Base-by-base conservation (phyloP, 1,140 invertebrate species). In the Sycophaga agraensis region DNA sequence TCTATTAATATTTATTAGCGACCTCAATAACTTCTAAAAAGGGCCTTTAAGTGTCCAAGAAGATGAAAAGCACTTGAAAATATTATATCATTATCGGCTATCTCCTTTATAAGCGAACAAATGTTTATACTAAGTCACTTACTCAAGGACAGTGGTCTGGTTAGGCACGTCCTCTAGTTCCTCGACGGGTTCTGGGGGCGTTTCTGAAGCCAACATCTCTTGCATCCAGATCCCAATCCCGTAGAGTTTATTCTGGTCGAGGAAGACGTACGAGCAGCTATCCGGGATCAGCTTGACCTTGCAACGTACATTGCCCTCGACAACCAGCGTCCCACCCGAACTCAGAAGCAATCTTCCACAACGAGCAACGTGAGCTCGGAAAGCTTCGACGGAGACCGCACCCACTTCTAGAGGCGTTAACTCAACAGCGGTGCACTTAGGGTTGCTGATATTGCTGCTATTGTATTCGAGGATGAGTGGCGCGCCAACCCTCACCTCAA, bases 211-310 rank as follows among this genome's bases (percentile, higher is more conserved):
- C 61, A 6, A 28, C 2, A 19, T 60, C 22, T 58, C 69, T 66
- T 37, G 76, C 76, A 6, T 80, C 80, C 63, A 76, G 16, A 86
- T 46, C 78, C 82, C 48, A 84, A 78, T 42, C 83, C 78, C 51
- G 83, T 79, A 4, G 5, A 89, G 75, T 40, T 83, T 82, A 48
- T 82, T 76, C 1, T 80, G 75, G 70, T 87, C 84, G n/a, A 89
- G 69, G 28, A 85, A 78, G 54, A 83, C 85, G 65, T 84, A 87
- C 35, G 81, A 78, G 51, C 84, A 81, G 24, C 76, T 75, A 11
- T 84, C 79, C 1, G 88, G 87, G 63, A 79, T 73, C 22, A 89
- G 80, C 67, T 83, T 84, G 7, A 86, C 66, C 19, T 68, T 56
- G n/a, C 71, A 81, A 26, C 26, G 54, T 34, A 75, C 77, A 35